Evolutionary conservation across 1,140 invertebrate genomes (phyloP).

Genomic region (Euwallacea fornicatus): DNA sequence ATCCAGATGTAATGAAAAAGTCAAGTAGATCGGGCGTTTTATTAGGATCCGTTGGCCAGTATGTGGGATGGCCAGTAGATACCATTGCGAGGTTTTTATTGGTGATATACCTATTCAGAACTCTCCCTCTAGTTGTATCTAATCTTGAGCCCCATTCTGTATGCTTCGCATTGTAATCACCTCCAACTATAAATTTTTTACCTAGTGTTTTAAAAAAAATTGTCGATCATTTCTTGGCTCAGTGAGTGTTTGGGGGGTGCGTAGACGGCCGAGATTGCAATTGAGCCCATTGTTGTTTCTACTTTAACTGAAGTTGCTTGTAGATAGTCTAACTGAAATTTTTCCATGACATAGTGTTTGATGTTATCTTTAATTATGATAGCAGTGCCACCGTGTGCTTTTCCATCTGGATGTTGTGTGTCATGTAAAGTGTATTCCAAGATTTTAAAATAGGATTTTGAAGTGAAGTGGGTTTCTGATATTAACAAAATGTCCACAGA

Average conservation of each 20-base stretch:
- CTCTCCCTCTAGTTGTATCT: constrained; percentile 43
- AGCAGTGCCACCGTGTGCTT: too few relatives aligned
- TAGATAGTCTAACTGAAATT: constrained; percentile 23
- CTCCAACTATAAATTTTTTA: constrained; percentile 49
- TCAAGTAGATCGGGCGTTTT: constrained; percentile 45
- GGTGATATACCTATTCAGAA: constrained; percentile 45
- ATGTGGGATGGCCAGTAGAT: constrained; percentile 50
- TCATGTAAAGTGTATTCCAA: too few relatives aligned
- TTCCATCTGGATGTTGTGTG: too few relatives aligned
- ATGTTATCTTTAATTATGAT: too few relatives aligned
- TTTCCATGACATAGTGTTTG: too few relatives aligned
- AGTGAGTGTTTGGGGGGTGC: constrained; percentile 46
- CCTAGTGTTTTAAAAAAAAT: constrained; percentile 50
- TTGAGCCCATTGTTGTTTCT: constrained; percentile 23
- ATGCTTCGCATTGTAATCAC: constrained; percentile 55
- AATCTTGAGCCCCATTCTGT: constrained; percentile 52
- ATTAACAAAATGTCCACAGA: too few relatives aligned
- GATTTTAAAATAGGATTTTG: too few relatives aligned
- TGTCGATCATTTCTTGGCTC: constrained; percentile 40
- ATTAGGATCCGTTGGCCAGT: constrained; percentile 51
- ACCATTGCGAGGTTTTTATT: constrained; percentile 39
- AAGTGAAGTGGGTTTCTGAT: too few relatives aligned
- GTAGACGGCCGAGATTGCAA: constrained; percentile 48
- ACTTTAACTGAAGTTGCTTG: constrained; percentile 46
- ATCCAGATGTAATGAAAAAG: constrained; percentile 42